Base-by-base conservation (phyloP, 2,113 vertebrate species). In the Riparia riparia region DNA sequence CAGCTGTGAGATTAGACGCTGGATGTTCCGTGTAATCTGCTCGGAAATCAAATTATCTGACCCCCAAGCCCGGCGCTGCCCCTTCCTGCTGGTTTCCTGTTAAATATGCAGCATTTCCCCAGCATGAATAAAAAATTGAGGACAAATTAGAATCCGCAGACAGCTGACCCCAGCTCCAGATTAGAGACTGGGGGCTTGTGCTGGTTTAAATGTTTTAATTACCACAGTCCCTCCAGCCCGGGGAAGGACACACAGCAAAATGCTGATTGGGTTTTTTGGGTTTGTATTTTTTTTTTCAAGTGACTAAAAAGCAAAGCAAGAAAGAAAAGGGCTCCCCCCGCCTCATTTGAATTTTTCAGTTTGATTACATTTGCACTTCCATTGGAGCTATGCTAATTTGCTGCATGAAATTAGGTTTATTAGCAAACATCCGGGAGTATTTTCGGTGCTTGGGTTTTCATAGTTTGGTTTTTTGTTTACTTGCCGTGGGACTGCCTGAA, bases 81-180 rank as follows among this genome's bases (percentile, higher is more conserved):
- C 98, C 98, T 98, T 99, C 98, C 98, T 97, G 98, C 98, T 98
- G 98, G 95, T 98, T 98, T 97, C 98, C 99, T 99, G 98, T 98
- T 99, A 98, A 99, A 99, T 99, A 99, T 99, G 99, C 99, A 99
- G 99, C 98, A 95, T 98, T 98, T 98, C 97, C 98, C 98, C 98
- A 97, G 99, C 99, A 99, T 99, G 99, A 99, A 99, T 99, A 99
- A 89, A 99, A 99, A 99, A 99, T 99, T 92, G 98, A 96, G 98
- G 98, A 98, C 99, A 99, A 99, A 99, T 99, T 99, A 99, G 98
- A 99, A 99, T 98, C 98, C 99, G 99, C 99, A 99, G 98, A 99
- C 98, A 98, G 98, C 98, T 99, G 99, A 99, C 99, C 99, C 98
- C 97, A 98, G 97, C 98, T 98, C 98, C 98, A 98, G 98, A 99